Evolutionary conservation across 2,797 vertebrate species (phyloP).

Genomic region (Ibycter americanus): DNA sequence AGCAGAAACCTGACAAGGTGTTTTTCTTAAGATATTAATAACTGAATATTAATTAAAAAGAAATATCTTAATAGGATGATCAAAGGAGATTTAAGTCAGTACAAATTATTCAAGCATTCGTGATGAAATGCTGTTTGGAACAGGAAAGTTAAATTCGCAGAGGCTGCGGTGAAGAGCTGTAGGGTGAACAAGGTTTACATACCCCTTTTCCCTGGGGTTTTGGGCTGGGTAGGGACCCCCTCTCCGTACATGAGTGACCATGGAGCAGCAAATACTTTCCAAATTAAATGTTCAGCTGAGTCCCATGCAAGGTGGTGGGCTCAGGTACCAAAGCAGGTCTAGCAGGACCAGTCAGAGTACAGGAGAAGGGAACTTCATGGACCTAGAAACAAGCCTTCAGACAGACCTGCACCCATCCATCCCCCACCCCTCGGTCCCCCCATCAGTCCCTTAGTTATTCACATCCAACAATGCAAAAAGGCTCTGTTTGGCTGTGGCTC

Average conservation of each 20-base stretch:
- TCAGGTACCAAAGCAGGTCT: not conserved
- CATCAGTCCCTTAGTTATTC: conserved; percentile 29
- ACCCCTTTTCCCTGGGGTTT: not conserved
- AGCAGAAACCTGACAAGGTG: not conserved
- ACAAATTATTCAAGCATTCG: not conserved
- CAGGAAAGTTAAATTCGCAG: not conserved
- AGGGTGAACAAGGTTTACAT: not conserved
- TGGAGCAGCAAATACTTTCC: not conserved
- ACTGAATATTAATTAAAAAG: not conserved
- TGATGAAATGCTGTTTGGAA: not conserved
- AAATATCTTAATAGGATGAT: not conserved
- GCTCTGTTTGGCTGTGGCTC: conserved; percentile 51
- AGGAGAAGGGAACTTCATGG: not conserved
- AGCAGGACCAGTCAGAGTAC: not conserved
- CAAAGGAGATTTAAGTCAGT: not conserved
- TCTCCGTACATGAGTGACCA: fast-evolving
- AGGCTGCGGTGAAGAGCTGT: not conserved
- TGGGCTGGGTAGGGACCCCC: not conserved
- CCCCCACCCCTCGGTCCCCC: too few relatives aligned
- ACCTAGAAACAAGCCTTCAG: not conserved
- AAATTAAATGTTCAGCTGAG: not conserved
- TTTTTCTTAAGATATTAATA: not conserved
- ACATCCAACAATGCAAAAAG: not conserved
- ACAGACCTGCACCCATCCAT: not conserved
- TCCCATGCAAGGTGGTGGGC: not conserved